Percentiles rank a stretch among this genome's conserved stretches.
Conservation (phyloP, 2,888 invertebrate species). For the Matsumyia berberina region DNA sequence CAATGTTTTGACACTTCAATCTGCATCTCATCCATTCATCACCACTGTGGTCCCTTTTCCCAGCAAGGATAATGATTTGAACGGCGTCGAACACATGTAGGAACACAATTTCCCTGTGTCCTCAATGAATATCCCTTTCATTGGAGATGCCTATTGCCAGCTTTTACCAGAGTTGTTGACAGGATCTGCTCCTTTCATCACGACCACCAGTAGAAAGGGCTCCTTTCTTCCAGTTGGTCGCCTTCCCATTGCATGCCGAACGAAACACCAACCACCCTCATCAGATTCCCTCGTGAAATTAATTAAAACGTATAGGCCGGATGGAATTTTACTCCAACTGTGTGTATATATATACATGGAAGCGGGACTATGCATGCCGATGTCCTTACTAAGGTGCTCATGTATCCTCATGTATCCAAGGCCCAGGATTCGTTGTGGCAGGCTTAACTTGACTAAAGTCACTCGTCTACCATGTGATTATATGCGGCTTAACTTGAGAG, state of each 20-base stretch:
- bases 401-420: too few species aligned
- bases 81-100: slow-evolving; percentile 64
- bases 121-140: slow-evolving; percentile 41
- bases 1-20: slow-evolving; percentile 57
- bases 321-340: slow-evolving; percentile 25
- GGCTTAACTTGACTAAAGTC: slow-evolving; percentile 60
- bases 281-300: slow-evolving; percentile 49
- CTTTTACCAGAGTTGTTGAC: slow-evolving; percentile 35
- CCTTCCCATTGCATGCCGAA: neutral
- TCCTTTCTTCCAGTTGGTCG: neutral
- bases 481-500: slow-evolving; percentile 52
- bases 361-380: neutral
- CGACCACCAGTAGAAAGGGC: slow-evolving; percentile 20
- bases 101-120: slow-evolving; percentile 54
- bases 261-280: neutral
- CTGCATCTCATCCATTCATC: slow-evolving; percentile 41
- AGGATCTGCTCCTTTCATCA: slow-evolving; percentile 1
- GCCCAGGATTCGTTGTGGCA: slow-evolving; percentile 21
- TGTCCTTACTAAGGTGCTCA: slow-evolving; percentile 41
- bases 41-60: slow-evolving; percentile 31
- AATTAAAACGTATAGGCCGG: slow-evolving; percentile 59
- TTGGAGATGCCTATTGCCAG: slow-evolving; percentile 42
- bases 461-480: slow-evolving; percentile 59
- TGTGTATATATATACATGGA: neutral
- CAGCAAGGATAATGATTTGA: slow-evolving; percentile 50